Evolutionary conservation across 92 coral and sea anemone species (phyloP), one percentile per base, ranked within the genome.

Genomic region (Ricordea florida): DNA sequence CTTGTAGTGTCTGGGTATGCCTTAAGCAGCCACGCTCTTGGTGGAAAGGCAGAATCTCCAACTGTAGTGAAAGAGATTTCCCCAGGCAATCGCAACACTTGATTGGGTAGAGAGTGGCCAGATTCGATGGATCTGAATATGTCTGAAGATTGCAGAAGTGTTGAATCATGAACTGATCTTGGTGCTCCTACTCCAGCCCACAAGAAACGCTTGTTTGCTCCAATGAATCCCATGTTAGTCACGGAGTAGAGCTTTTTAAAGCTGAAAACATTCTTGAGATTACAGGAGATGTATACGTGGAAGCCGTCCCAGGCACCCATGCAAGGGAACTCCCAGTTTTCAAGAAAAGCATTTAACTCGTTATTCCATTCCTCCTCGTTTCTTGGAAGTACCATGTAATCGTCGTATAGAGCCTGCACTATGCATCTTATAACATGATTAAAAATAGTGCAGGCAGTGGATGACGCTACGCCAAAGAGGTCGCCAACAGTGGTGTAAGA

Each of bases 221-320:
- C 78, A 40, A 81, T 71, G 0, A 81, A 72, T 9, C 69, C 81
- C 86, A 71, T 62, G 74, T 71, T 72, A 1, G 87, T 71, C 21
- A 61, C 76, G 2, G 80, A 81, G 57, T 69, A 79, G 34, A 61
- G 78, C 49, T 78, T 66, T 30, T 56, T 78, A 59, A 66, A 78
- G 63, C 69, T 58, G 21, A 36, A 62, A 52, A 47, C 50, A 47
- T 61, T 81, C 24, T 80, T 81, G 30, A 72, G 31, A 5, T 81
- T 15, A 48, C 74, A 47, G 41, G 20, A 36, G 64, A 81, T 72
- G 59, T 38, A 81, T 14, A 67, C 78, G 26, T 79, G 71, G 36
- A 81, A 79, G 49, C 78, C 86, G 6, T 70, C 86, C 86, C 86
- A 80, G 6, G 74, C 86, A 16, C 80, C 86, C 14, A 59, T 71